A percentile compares a stretch with the other conserved stretches of the same genome.
Evolutionary conservation across 2,113 vertebrate species (phyloP).

Genomic region (Riparia riparia): DNA sequence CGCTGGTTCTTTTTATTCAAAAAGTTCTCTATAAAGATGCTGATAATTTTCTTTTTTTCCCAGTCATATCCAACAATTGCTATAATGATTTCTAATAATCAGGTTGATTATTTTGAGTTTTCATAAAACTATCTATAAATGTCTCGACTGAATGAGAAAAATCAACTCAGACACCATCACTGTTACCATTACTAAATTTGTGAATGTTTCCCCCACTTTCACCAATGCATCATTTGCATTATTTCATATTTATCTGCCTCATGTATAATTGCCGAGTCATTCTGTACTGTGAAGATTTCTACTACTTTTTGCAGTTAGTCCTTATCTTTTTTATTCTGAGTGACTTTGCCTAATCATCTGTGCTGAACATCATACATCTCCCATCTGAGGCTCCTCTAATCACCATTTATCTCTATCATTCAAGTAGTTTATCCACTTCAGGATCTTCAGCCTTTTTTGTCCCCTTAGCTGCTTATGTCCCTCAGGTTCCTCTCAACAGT

Average conservation of each 20-base stretch:
- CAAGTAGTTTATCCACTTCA: not conserved
- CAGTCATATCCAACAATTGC: not conserved
- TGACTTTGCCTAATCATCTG: not conserved
- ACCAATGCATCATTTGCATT: not conserved
- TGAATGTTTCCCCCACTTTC: not conserved
- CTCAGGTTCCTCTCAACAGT: not conserved
- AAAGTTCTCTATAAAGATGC: not conserved
- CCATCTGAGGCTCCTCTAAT: not conserved
- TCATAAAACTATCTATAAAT: not conserved
- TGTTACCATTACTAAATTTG: not conserved
- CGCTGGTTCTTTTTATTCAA: not conserved
- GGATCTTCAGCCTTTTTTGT: not conserved
- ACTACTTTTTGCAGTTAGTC: not conserved
- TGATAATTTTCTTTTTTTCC: not conserved
- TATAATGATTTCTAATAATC: not conserved
- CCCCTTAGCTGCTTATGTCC: not conserved
- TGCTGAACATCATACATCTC: not conserved
- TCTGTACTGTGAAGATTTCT: not conserved
- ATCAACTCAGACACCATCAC: not conserved
- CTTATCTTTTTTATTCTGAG: not conserved
- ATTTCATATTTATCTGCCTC: not conserved
- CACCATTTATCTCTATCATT: not conserved
- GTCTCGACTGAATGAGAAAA: not conserved
- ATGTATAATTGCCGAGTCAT: not conserved
- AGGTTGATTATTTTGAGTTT: not conserved